phyloP scores from a whole-genome alignment of 2,888 invertebrate genomes.

The Plagodis pulveraria region DNA sequence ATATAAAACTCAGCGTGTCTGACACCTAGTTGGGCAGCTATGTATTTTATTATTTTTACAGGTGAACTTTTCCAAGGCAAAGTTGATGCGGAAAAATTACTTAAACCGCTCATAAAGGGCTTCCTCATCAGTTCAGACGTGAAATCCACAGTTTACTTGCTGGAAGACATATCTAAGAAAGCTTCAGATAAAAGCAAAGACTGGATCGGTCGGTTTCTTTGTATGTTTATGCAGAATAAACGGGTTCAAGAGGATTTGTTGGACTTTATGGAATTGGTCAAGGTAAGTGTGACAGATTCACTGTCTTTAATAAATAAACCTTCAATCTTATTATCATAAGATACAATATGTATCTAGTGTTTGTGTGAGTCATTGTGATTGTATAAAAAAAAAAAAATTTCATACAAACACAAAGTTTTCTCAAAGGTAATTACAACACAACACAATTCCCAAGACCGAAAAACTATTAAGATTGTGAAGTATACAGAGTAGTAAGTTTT shows the following conservation, averaged over 20 bases:
- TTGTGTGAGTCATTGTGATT: too few species aligned
- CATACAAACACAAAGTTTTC: too few species aligned
- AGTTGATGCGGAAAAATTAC: conserved; percentile 75
- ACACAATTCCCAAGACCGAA: too few species aligned
- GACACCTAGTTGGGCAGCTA: background rate
- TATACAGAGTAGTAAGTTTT: too few species aligned
- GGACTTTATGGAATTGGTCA: conserved; percentile 68
- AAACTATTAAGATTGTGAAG: too few species aligned
- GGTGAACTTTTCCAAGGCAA: conserved; percentile 80
- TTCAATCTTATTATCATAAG: too few species aligned
- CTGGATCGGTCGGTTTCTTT: conserved; percentile 84
- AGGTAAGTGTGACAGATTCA: conserved; percentile 51
- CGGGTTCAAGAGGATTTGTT: conserved; percentile 67
- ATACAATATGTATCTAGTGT: too few species aligned
- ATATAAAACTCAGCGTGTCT: background rate
- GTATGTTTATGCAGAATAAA: conserved; percentile 73
- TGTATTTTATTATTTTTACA: conserved; percentile 37
- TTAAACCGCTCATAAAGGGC: conserved; percentile 74
- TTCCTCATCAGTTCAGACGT: conserved; percentile 77
- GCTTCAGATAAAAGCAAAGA: conserved; percentile 76
- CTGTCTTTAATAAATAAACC: too few species aligned
- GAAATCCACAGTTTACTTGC: conserved; percentile 70
- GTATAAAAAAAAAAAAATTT: too few species aligned
- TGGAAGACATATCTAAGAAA: conserved; percentile 75
- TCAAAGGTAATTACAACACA: too few species aligned